Base-by-base conservation (phyloP, 2,888 invertebrate genomes). In the Athalia cordata region DNA sequence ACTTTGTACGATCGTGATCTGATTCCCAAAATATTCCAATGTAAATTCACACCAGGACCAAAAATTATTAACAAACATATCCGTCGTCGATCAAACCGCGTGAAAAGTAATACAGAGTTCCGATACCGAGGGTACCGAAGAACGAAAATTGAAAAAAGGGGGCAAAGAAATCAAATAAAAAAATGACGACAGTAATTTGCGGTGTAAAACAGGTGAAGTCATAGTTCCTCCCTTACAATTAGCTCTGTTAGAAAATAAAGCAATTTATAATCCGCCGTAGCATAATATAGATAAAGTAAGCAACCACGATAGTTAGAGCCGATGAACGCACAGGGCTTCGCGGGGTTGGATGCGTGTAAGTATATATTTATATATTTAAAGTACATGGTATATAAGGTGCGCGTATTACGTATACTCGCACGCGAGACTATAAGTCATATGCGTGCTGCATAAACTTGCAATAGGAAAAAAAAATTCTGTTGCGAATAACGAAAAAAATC, bases 201-300 rank as follows among this genome's bases (percentile, higher is more conserved):
- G 29, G 29, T 29, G 29, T 29, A 29, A 29, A 29, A 29, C 29
- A 29, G 29, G 29, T 29, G 29, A 29, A 29, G 1, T 29, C 2
- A 29, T 29, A 29, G 29, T 29, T 29, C 4, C 4, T 15, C 43
- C n/a, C 15, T 65, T 65, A 45, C 13, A n/a, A 49, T 9, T 13
- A 8, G 4, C n/a, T 29, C 15, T 45, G 6, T 13, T 49, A 15
- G 13, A 13, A 52, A 67, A 67, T 67, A 50, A 67, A 67, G 67
- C 67, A 67, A 67, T 67, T 67, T 67, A 50, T 67, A 67, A 67
- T 67, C 50, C 49, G 15, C 49, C 11, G 9, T 29, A 15, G 8
- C 29, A 29, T 29, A 29, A 29, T 29, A 29, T 29, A 67, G 67
- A 67, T 67, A 52, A 67, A 67, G 67, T 50, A 3, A 15, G 29